Percentiles rank a stretch among this genome's conserved stretches.
Evolutionary conservation across 2,797 vertebrate species (phyloP).

Genomic region (Epinephelus coioides): DNA sequence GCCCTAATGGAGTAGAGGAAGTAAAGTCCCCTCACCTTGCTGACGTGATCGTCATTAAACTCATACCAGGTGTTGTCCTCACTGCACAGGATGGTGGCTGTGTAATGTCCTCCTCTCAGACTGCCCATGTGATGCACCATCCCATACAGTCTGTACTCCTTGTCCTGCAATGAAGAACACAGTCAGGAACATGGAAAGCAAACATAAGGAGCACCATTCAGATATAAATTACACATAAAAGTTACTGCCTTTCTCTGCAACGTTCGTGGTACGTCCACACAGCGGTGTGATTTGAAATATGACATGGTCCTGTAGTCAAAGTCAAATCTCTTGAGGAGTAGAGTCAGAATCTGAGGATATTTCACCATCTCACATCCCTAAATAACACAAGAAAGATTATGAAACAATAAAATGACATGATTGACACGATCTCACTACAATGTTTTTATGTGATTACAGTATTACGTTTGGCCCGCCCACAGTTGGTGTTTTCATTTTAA

Average conservation of each 20-base stretch:
- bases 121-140: constrained; percentile 72
- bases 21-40: constrained; percentile 36
- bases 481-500: too few relatives aligned
- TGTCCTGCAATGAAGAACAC: constrained; percentile 25
- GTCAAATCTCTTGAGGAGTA: constrained; percentile 80
- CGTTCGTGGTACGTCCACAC: constrained; percentile 48
- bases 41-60: constrained; percentile 58
- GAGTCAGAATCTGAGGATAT: constrained; percentile 62
- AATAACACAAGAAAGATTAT: neutral
- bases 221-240: too few relatives aligned
- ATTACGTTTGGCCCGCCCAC: too few relatives aligned
- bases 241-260: constrained; percentile 31
- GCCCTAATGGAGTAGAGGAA: too few relatives aligned
- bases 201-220: too few relatives aligned
- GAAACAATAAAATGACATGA: too few relatives aligned
- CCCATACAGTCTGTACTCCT: constrained; percentile 69
- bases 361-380: constrained; percentile 61
- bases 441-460: too few relatives aligned
- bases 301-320: constrained; percentile 55
- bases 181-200: neutral
- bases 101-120: constrained; percentile 69
- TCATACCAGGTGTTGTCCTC: constrained; percentile 63
- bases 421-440: too few relatives aligned
- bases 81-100: constrained; percentile 56
- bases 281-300: constrained; percentile 63